Conservation (phyloP, 2,888 invertebrate species). For the Eueremaeus valkanovi region DNA sequence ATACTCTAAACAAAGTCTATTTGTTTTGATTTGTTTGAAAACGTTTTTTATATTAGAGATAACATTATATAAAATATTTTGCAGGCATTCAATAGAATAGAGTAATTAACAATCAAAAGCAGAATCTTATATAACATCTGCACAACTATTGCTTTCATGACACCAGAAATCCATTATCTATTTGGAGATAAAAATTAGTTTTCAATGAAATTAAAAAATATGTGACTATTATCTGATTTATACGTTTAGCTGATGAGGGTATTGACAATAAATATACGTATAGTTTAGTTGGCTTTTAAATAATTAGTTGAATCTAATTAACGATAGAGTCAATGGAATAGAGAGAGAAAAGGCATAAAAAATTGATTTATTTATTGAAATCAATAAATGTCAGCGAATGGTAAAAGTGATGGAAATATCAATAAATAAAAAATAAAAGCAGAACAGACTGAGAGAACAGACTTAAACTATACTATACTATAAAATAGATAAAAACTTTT, state of each 20-base stretch:
- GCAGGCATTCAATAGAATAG: not conserved
- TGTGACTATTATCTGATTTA: not conserved
- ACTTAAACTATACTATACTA: not conserved
- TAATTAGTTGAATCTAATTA: slow-evolving; percentile 6
- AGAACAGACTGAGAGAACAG: not conserved
- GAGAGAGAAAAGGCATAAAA: not conserved
- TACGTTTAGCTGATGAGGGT: not conserved
- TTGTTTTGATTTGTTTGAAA: not conserved
- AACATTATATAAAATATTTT: not conserved
- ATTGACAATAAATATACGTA: not conserved
- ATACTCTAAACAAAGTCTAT: slow-evolving; percentile 4
- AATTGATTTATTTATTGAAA: not conserved
- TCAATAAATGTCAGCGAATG: not conserved
- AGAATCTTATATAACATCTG: slow-evolving; percentile 6
- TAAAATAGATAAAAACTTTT: too few relatives aligned
- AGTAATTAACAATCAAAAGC: not conserved
- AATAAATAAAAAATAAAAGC: not conserved
- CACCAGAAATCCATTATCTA: not conserved
- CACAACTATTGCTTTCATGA: not conserved
- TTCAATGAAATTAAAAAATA: not conserved
- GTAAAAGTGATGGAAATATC: not conserved
- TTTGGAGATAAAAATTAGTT: not conserved
- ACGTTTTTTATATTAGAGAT: not conserved
- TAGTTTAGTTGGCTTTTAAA: not conserved
- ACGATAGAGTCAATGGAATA: not conserved